phyloP scores from a whole-genome alignment of 2,888 invertebrate genomes.

The Eupsilia transversa region DNA sequence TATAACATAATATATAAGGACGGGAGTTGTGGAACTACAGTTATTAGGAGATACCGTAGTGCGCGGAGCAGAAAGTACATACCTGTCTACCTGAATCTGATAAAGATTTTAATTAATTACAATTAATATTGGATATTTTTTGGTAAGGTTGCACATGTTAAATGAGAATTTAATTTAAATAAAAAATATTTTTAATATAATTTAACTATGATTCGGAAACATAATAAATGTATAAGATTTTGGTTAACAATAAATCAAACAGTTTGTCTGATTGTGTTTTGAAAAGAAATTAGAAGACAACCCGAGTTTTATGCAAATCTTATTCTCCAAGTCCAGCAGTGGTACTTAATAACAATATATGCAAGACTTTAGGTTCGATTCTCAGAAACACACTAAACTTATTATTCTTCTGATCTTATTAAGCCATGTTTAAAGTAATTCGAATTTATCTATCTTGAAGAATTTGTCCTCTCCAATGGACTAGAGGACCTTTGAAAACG shows the following conservation, averaged over 20 bases:
- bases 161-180: conserved; percentile 14
- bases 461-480: too few relatives aligned
- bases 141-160: conserved; percentile 66
- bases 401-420: too few relatives aligned
- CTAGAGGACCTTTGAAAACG: neutral
- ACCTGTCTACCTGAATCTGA: neutral
- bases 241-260: too few relatives aligned
- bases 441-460: neutral
- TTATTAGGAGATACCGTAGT: conserved; percentile 38
- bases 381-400: neutral
- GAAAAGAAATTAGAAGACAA: neutral
- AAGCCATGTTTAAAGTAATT: neutral
- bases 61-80: neutral
- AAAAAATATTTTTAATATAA: conserved; percentile 10
- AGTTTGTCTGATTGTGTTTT: neutral
- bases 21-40: conserved; percentile 1
- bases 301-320: too few relatives aligned
- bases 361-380: neutral
- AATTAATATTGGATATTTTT: conserved; percentile 45
- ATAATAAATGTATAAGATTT: too few relatives aligned
- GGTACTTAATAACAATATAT: too few relatives aligned
- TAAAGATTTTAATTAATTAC: conserved; percentile 18
- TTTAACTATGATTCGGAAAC: too few relatives aligned
- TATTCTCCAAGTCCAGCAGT: neutral
- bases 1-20: conserved; percentile 58